Evolutionary conservation across 2,888 invertebrate species (phyloP), one percentile per base, ranked within the genome.

Genomic region (Eupithecia exiguata): DNA sequence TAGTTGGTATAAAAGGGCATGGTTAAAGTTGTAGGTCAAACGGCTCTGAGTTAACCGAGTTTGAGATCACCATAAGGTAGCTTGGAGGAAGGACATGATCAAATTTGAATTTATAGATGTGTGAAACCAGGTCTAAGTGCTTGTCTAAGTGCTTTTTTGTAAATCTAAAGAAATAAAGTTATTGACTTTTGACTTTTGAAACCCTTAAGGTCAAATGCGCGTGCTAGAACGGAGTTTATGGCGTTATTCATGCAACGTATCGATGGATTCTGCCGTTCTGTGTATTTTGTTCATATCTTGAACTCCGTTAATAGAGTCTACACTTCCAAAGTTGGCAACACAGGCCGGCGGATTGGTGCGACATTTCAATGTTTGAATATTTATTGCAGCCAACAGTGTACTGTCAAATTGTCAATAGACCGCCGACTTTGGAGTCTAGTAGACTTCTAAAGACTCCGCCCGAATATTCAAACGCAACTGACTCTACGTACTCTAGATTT

Each of bases 1-100:
- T 21, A 25, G 58, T 58, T 58, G 1, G 35, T 49, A 25, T 63
- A 10, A 58, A 68, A 68, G 70, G 68, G 53, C 58, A 72, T 63
- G 38, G 65, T 49, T 53, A 67, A 65, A 62, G 46, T 66, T 61
- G 25, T 49, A 69, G 73, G 73, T 66, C 66, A 73, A 65, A 46
- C 49, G 49, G 4, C n/a, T 53, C 21, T 53, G 49, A 53, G 49
- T 53, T 21, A 49, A 53, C 49, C 25, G 43, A 36, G 36, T 65
- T 21, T 36, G 18, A 9, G n/a, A 21, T 21, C 5, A 65, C 63
- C n/a, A 21, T 40, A 53, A 58, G 53, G 46, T 36, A 53, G 68
- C 5, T 18, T 9, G 18, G 30, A 6, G 62, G 35, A 35, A 35
- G 62, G 35, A 1, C 7, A 62, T 16, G 35, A 35, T 35, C 35